phyloP scores from a whole-genome alignment of 2,797 vertebrate genomes.

The Brotula barbata region DNA sequence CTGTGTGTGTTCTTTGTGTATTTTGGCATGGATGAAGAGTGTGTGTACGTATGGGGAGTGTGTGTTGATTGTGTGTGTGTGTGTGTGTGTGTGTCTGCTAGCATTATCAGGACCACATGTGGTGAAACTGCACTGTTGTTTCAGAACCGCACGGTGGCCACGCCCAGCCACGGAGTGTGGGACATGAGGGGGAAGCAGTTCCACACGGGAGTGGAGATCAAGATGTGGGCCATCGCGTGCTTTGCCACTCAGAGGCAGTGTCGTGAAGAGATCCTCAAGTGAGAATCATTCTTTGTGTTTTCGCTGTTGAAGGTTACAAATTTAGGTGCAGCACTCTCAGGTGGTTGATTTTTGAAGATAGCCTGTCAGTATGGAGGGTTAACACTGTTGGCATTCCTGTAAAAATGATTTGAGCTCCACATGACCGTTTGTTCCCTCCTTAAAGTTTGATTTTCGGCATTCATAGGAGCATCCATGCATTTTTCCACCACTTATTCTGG shows the following conservation, averaged over 20 bases:
- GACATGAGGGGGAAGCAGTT: slow-evolving; percentile 99
- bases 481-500: no score
- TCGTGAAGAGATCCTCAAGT: slow-evolving; percentile 98
- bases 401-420: no score
- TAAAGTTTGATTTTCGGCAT: neutral
- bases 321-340: no score
- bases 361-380: no score
- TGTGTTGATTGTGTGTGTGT: slow-evolving; percentile 23
- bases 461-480: no score
- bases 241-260: slow-evolving; percentile 98
- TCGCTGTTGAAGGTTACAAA: no score
- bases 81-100: slow-evolving; percentile 14
- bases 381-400: no score
- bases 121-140: slow-evolving; percentile 69
- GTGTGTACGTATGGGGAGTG: slow-evolving; percentile 3
- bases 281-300: slow-evolving; percentile 60
- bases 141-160: slow-evolving; percentile 97
- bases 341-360: no score
- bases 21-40: slow-evolving; percentile 33
- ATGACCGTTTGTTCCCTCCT: no score
- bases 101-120: slow-evolving; percentile 38
- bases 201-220: slow-evolving; percentile 98
- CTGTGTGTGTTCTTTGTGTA: slow-evolving; percentile 6
- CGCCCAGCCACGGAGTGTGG: slow-evolving; percentile 97
- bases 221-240: slow-evolving; percentile 99